These are phyloP conservation scores for Poeciliopsis presidionis DNA, from an alignment of 2,797 vertebrate genomes.

Conservation along the genomic window DNA sequence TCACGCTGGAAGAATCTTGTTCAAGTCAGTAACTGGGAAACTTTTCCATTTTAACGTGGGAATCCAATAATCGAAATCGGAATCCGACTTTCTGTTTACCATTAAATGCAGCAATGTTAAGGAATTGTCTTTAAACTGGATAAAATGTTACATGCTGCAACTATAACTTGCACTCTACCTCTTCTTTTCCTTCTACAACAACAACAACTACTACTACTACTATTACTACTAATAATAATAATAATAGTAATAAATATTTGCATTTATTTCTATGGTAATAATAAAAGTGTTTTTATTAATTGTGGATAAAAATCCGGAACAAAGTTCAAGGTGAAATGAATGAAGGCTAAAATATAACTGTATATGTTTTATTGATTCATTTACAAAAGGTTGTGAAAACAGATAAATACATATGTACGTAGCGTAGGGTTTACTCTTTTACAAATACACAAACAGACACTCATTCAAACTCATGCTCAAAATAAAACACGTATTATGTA, in stretches of 20 bases:
- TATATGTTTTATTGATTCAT: conserved; percentile 46
- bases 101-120: background rate
- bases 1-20: background rate
- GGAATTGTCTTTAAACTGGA: background rate
- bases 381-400: conserved; percentile 59
- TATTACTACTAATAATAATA: no score
- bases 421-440: background rate
- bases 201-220: background rate
- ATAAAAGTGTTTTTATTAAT: no score
- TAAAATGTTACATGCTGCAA: background rate
- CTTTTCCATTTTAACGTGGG: background rate
- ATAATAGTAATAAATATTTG: no score
- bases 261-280: no score
- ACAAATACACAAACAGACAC: conserved; percentile 4
- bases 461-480: conserved; percentile 17
- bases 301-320: background rate
- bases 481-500: conserved; percentile 33
- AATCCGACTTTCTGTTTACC: background rate
- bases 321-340: background rate
- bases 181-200: background rate
- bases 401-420: conserved; percentile 19
- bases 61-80: background rate
- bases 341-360: background rate
- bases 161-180: background rate
- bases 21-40: background rate